Conservation (phyloP, 1,140 invertebrate species). For the Augochlora pura region DNA sequence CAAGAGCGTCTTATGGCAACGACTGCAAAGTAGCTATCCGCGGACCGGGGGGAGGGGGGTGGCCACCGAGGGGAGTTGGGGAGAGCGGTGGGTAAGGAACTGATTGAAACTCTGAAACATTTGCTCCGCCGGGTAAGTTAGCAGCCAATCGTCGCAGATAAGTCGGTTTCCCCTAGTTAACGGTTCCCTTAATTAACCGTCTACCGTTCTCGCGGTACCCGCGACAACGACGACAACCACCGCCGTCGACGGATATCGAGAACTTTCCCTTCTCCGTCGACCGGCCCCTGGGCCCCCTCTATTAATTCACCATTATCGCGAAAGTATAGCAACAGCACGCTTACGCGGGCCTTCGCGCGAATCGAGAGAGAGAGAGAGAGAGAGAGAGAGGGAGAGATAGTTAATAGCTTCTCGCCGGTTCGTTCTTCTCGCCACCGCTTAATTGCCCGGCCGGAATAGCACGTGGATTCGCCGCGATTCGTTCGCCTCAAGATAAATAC, state of each 20-base stretch:
- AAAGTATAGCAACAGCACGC: constrained; percentile 49
- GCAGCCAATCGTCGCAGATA: constrained; percentile 63
- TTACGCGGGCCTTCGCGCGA: too few relatives aligned
- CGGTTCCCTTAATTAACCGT: constrained; percentile 63
- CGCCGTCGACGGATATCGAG: constrained; percentile 15
- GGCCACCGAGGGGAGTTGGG: too few relatives aligned
- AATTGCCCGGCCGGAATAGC: constrained; percentile 28
- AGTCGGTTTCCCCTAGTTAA: constrained; percentile 60
- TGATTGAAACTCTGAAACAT: constrained; percentile 65
- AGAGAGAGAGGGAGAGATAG: too few relatives aligned
- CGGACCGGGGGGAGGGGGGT: not conserved
- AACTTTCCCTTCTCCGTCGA: constrained; percentile 9
- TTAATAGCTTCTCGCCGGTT: constrained; percentile 34
- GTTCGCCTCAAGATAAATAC: constrained; percentile 4
- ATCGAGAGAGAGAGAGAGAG: too few relatives aligned
- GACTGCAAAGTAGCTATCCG: constrained; percentile 57
- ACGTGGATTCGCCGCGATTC: constrained; percentile 20
- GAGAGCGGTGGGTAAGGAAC: too few relatives aligned
- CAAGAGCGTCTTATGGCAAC: constrained; percentile 59
- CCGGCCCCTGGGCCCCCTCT: constrained; percentile 7
- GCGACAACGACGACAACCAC: not conserved
- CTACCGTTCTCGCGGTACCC: constrained; percentile 28
- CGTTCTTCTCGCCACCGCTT: constrained; percentile 24
- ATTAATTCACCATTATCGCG: constrained; percentile 50
- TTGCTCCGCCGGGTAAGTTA: constrained; percentile 54